phyloP scores from a whole-genome alignment of 2,113 vertebrate species.

The Thymallus thymallus region DNA sequence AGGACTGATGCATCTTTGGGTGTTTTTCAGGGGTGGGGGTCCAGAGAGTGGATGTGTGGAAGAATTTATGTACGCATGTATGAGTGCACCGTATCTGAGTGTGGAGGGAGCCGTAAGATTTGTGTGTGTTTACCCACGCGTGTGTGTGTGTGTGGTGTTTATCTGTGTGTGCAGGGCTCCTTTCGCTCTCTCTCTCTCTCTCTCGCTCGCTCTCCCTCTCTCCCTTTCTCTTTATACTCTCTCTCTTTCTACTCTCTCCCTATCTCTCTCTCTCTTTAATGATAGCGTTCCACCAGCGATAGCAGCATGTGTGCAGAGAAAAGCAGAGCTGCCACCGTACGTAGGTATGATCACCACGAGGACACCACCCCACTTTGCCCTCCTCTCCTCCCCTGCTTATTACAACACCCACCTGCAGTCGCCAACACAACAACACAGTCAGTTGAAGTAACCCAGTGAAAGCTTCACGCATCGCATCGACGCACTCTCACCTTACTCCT shows the following conservation, averaged over 20 bases:
- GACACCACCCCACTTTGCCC: background rate
- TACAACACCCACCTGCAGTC: conserved; percentile 23
- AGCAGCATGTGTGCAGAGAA: background rate
- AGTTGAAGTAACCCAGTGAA: background rate
- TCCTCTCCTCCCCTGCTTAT: conserved; percentile 11
- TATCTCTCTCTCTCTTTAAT: background rate
- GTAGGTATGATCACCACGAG: conserved; percentile 3
- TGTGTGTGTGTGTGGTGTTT: background rate
- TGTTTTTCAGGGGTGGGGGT: background rate
- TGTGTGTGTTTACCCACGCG: background rate
- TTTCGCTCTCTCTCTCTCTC: background rate
- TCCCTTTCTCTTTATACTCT: no score
- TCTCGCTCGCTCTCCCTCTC: conserved; percentile 2
- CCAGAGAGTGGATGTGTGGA: background rate
- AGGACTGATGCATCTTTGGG: background rate
- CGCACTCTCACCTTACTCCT: conserved; percentile 54
- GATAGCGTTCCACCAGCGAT: conserved; percentile 18
- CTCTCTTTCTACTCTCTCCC: background rate
- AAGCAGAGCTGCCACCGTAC: background rate
- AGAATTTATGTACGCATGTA: background rate
- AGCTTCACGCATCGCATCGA: background rate
- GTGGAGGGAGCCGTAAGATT: background rate
- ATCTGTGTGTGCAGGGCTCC: background rate
- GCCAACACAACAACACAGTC: conserved; percentile 7
- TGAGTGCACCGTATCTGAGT: conserved; percentile 5